These are phyloP conservation scores for Blera fallax DNA, from an alignment of 2,888 invertebrate species.

Conservation along the genomic window DNA sequence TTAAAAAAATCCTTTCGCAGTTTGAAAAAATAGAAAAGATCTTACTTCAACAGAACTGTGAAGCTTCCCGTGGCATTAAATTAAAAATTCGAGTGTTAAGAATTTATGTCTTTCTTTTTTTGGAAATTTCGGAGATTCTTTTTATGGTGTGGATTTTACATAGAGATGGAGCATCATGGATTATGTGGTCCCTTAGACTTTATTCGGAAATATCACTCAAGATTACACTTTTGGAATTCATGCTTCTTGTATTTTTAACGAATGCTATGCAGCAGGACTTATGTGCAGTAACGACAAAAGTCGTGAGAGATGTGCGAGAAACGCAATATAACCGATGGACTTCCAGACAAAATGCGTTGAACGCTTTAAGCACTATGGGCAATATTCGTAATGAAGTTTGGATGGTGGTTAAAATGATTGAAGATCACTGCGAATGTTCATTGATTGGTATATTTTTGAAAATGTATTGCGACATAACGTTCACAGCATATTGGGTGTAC, in stretches of 20 bases:
- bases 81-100: not conserved
- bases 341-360: not conserved
- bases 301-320: not conserved
- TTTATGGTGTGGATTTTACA: not conserved
- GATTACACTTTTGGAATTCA: slow-evolving; percentile 2
- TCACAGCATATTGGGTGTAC: not conserved
- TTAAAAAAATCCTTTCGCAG: not conserved
- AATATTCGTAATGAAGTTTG: slow-evolving; percentile 17
- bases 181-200: not conserved
- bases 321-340: not conserved
- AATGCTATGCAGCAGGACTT: not conserved
- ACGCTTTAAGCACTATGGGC: not conserved
- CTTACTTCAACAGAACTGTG: not conserved
- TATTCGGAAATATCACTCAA: slow-evolving; percentile 13
- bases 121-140: not conserved
- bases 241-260: slow-evolving; percentile 1
- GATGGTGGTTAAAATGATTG: slow-evolving; percentile 24
- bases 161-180: not conserved
- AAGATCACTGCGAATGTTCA: slow-evolving; percentile 24
- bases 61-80: not conserved
- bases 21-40: not conserved
- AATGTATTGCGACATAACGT: slow-evolving; percentile 15
- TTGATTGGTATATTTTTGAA: slow-evolving; percentile 5
- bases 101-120: not conserved
- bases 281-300: not conserved